Conservation (phyloP, 2,113 vertebrate genomes). For the Stegastes partitus region DNA sequence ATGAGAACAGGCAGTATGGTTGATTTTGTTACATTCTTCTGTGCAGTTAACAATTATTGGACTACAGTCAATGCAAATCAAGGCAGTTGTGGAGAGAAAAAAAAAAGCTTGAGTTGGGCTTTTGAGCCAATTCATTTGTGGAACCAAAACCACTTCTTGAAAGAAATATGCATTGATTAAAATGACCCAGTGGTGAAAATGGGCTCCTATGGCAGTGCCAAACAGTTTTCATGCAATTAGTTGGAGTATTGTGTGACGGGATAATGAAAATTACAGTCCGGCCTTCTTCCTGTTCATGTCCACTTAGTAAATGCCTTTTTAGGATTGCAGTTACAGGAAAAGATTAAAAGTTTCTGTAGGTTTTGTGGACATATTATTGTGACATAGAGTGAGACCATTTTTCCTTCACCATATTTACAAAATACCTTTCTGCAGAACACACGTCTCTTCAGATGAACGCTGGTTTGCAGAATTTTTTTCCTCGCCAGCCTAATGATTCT, state of each 20-base stretch:
- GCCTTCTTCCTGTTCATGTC: not conserved
- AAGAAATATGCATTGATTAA: conserved; percentile 42
- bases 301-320: not conserved
- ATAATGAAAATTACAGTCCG: conserved; percentile 17
- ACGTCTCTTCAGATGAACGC: too few species aligned
- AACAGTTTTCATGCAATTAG: conserved; percentile 3
- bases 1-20: not conserved
- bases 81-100: conserved; percentile 10
- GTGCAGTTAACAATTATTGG: conserved; percentile 22
- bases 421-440: too few species aligned
- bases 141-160: conserved; percentile 17
- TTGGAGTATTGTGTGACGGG: conserved; percentile 15
- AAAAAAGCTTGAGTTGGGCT: conserved; percentile 24
- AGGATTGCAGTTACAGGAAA: not conserved
- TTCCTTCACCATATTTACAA: too few species aligned
- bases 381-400: too few species aligned
- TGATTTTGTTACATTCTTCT: conserved; percentile 32
- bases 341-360: too few species aligned
- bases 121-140: conserved; percentile 35
- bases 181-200: conserved; percentile 22
- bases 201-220: not conserved
- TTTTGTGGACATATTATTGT: too few species aligned
- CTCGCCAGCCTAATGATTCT: too few species aligned
- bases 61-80: conserved; percentile 31
- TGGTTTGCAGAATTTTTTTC: too few species aligned